A percentile compares a stretch with the other conserved stretches of the same genome.
Conservation (phyloP, 2,888 invertebrate species). For the Thymelicus acteon region DNA sequence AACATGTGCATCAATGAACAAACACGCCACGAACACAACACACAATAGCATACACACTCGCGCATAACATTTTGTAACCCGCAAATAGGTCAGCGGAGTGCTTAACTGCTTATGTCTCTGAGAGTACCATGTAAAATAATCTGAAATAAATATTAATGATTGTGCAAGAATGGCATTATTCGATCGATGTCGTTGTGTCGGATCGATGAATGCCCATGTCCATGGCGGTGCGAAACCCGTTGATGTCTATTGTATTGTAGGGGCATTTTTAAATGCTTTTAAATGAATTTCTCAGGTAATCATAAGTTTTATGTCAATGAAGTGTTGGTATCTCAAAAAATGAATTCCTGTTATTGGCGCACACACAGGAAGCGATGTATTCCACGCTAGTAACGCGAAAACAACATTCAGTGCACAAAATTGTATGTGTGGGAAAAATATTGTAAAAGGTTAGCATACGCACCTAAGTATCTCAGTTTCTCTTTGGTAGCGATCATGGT, state of each 20-base stretch:
- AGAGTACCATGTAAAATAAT: conserved; percentile 54
- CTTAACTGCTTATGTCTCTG: conserved; percentile 48
- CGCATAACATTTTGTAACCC: conserved; percentile 55
- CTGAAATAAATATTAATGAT: conserved; percentile 39
- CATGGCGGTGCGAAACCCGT: conserved; percentile 58
- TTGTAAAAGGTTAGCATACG: conserved; percentile 73
- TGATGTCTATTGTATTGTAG: conserved; percentile 74
- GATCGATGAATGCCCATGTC: conserved; percentile 52
- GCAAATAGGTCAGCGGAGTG: conserved; percentile 50
- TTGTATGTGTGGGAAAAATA: conserved; percentile 54
- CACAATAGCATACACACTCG: conserved; percentile 59
- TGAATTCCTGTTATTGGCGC: conserved; percentile 65
- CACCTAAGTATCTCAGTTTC: conserved; percentile 90
- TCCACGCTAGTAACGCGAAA: conserved; percentile 63
- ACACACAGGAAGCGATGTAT: conserved; percentile 78
- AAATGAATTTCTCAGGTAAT: conserved; percentile 38
- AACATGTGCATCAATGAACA: conserved; percentile 48
- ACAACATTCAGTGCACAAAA: conserved; percentile 58
- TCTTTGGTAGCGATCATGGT: conserved; percentile 93
- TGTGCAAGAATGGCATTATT: conserved; percentile 41
- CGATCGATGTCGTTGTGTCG: conserved; percentile 44
- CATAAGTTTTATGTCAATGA: conserved; percentile 41
- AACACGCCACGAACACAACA: conserved; percentile 51
- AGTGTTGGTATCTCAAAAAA: conserved; percentile 41
- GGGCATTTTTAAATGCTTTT: conserved; percentile 42